Evolutionary conservation across 2,113 vertebrate species (phyloP).

Genomic region (Onychostoma macrolepis): DNA sequence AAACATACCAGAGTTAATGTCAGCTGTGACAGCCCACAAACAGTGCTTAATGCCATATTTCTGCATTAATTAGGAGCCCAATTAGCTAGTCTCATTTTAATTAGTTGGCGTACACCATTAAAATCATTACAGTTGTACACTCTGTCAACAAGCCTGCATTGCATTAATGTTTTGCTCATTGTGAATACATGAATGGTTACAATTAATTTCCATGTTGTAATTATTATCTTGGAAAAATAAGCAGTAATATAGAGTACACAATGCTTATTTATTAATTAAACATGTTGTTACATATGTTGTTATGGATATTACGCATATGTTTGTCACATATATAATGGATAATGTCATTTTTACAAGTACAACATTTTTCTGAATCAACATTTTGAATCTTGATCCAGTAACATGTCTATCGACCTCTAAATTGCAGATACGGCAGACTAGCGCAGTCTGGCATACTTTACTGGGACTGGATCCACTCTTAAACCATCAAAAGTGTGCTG

Average conservation of each 20-base stretch:
- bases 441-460: neutral
- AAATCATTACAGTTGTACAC: conserved; percentile 68
- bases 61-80: conserved; percentile 73
- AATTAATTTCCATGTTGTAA: conserved; percentile 66
- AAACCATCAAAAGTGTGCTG: neutral
- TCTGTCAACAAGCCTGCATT: conserved; percentile 65
- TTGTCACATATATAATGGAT: neutral
- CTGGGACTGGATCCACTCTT: neutral
- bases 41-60: conserved; percentile 70
- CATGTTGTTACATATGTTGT: conserved; percentile 6
- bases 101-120: conserved; percentile 71
- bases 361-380: neutral
- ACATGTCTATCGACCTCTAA: neutral
- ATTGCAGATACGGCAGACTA: neutral
- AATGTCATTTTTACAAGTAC: neutral
- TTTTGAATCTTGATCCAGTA: neutral
- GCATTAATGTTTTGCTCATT: conserved; percentile 66
- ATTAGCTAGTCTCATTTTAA: conserved; percentile 76
- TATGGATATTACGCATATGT: neutral
- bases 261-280: neutral
- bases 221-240: conserved; percentile 62
- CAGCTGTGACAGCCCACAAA: conserved; percentile 63
- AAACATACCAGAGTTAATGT: conserved; percentile 63
- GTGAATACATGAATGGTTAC: conserved; percentile 61
- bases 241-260: neutral